Percentiles rank a stretch among this genome's conserved stretches.
These are phyloP conservation scores for Nymphalis c-album DNA, from an alignment of 2,888 invertebrate species.

Conservation along the genomic window DNA sequence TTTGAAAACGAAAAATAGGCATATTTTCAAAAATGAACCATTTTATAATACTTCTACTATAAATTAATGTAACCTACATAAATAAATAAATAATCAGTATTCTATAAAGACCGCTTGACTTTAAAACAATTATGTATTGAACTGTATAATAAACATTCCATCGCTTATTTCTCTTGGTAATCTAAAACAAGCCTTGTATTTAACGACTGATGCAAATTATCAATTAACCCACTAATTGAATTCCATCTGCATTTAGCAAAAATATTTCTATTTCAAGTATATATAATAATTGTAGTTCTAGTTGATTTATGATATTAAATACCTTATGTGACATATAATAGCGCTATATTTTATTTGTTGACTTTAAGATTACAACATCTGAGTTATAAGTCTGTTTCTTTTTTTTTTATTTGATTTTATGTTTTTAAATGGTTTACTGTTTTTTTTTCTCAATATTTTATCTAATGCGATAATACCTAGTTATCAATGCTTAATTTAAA, in stretches of 20 bases:
- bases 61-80: constrained; percentile 10
- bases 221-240: constrained; percentile 16
- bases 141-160: constrained; percentile 29
- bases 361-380: too few species aligned
- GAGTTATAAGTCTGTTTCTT: too few species aligned
- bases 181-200: constrained; percentile 7
- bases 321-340: neutral
- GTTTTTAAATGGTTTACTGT: too few species aligned
- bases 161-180: constrained; percentile 23
- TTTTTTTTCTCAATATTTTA: too few species aligned
- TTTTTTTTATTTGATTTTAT: too few species aligned
- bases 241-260: constrained; percentile 14
- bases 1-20: constrained; percentile 5
- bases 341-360: too few species aligned
- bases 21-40: constrained; percentile 8
- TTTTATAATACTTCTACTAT: neutral
- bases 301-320: neutral
- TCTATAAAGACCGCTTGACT: constrained; percentile 25
- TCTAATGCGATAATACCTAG: too few species aligned
- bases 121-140: constrained; percentile 27
- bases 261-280: constrained; percentile 16
- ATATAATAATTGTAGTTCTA: constrained; percentile 4
- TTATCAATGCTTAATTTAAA: neutral
- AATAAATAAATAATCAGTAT: constrained; percentile 7
- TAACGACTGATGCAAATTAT: constrained; percentile 22